Percentiles rank a stretch among this genome's conserved stretches.
Conservation (phyloP, 2,888 invertebrate genomes). For the Tipula lateralis region DNA sequence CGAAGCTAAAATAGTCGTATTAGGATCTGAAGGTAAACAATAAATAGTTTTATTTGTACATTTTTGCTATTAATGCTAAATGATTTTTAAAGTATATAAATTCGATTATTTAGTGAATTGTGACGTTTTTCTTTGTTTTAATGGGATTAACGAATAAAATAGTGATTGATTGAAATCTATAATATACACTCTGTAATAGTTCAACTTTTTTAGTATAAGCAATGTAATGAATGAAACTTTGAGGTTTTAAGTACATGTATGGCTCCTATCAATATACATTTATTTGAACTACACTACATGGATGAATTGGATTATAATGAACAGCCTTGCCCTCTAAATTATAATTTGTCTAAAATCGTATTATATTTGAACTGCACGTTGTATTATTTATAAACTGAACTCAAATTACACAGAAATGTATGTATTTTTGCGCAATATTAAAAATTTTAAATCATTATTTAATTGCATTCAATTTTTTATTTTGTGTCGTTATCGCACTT, state of each 20-base stretch:
- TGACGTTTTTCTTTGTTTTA: slow-evolving; percentile 19
- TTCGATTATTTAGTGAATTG: neutral
- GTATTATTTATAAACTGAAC: neutral
- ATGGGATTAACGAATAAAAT: slow-evolving; percentile 25
- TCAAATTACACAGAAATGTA: neutral
- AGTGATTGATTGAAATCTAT: neutral
- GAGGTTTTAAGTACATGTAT: neutral
- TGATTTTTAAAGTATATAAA: neutral
- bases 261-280: neutral
- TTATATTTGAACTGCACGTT: neutral
- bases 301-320: neutral
- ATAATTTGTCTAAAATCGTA: neutral
- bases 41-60: neutral
- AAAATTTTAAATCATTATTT: neutral
- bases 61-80: neutral
- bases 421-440: neutral
- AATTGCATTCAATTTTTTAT: neutral
- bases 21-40: slow-evolving; percentile 71
- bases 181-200: neutral
- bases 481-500: neutral
- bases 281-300: neutral
- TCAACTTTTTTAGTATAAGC: neutral
- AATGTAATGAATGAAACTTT: neutral
- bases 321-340: neutral
- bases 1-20: slow-evolving; percentile 76